Conservation (phyloP, 2,797 vertebrate species). For the Hyperoplus lanceolatus region DNA sequence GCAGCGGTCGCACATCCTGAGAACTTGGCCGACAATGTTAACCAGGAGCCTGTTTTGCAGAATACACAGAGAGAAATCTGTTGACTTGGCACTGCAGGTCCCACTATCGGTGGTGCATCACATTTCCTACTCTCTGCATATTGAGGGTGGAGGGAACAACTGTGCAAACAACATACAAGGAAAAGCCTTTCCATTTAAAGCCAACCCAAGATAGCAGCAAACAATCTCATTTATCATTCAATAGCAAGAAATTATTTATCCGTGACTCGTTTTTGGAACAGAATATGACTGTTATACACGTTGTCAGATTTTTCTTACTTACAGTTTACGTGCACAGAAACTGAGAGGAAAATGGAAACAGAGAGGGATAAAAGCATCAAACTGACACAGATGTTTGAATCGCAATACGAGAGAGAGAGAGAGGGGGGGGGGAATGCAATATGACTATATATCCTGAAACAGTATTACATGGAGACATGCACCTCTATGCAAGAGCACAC, state of each 20-base stretch:
- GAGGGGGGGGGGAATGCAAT: neutral
- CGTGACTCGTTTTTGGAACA: slow-evolving; percentile 9
- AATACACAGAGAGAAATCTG: slow-evolving; percentile 52
- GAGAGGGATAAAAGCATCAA: neutral
- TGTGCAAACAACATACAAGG: slow-evolving; percentile 14
- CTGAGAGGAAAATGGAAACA: slow-evolving; percentile 7
- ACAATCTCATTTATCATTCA: slow-evolving; percentile 48
- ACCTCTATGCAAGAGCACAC: neutral
- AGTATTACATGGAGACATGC: neutral
- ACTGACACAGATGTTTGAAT: slow-evolving; percentile 1
- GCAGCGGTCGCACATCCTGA: slow-evolving; percentile 20
- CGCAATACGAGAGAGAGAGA: neutral
- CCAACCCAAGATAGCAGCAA: slow-evolving; percentile 40
- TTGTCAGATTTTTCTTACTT: neutral
- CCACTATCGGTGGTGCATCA: slow-evolving; percentile 61
- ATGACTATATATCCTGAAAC: neutral
- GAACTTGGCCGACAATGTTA: slow-evolving; percentile 28
- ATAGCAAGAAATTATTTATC: slow-evolving; percentile 1
- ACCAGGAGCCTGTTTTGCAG: slow-evolving; percentile 46
- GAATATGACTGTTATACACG: neutral
- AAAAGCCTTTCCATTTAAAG: slow-evolving; percentile 39
- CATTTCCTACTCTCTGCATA: slow-evolving; percentile 61
- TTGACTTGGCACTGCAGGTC: slow-evolving; percentile 64
- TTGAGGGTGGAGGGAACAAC: slow-evolving; percentile 23
- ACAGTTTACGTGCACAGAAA: neutral